These are phyloP conservation scores for Drosophila paulistorum DNA, from an alignment of 1,140 invertebrate genomes.

Conservation along the genomic window DNA sequence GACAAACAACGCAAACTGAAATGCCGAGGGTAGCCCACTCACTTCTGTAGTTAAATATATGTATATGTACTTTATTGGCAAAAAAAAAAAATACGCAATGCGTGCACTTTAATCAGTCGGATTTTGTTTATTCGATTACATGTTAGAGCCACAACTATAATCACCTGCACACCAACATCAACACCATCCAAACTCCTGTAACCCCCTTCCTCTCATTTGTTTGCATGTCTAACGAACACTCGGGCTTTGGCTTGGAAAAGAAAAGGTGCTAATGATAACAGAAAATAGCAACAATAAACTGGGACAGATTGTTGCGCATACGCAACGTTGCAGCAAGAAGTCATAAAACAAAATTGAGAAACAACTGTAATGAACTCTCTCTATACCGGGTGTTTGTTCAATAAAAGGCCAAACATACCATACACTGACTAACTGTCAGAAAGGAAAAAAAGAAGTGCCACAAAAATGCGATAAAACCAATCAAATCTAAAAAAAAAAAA, in stretches of 20 bases:
- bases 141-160: background rate
- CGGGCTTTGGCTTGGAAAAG: constrained; percentile 2
- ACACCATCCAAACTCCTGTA: background rate
- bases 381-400: constrained; percentile 62
- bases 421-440: constrained; percentile 1
- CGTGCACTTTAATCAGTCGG: constrained; percentile 28
- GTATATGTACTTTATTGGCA: constrained; percentile 33
- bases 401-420: constrained; percentile 54
- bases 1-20: constrained; percentile 33
- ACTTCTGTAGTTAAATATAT: constrained; percentile 38
- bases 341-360: constrained; percentile 50
- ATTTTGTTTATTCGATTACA: constrained; percentile 42
- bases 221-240: constrained; percentile 52
- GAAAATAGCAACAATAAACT: constrained; percentile 38
- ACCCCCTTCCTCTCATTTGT: background rate
- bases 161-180: background rate
- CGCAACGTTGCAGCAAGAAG: constrained; percentile 56
- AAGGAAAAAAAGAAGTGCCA: background rate
- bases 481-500: background rate
- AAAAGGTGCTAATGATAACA: constrained; percentile 55
- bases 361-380: constrained; percentile 2
- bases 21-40: constrained; percentile 45
- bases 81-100: constrained; percentile 49
- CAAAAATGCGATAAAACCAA: constrained; percentile 21
- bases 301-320: constrained; percentile 62